Evolutionary conservation across 1,140 invertebrate species (phyloP), one percentile per base, ranked within the genome.

Genomic region (Sarcophaga peregrina): DNA sequence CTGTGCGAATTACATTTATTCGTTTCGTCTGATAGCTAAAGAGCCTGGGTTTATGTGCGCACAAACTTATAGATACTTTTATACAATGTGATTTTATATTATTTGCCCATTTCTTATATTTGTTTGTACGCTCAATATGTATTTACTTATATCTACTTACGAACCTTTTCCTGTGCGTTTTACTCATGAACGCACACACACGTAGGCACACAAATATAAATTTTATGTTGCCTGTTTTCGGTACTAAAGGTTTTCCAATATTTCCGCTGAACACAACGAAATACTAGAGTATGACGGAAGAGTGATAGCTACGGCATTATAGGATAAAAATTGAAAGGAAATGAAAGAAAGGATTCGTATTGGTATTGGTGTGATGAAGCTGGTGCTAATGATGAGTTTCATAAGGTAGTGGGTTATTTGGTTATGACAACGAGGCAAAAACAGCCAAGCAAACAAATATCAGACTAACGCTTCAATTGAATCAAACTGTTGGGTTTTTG

Each of bases 41-140:
- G 25, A 37, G 1, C 25, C 1, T 1, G 4, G 4, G 25, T 4
- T 37, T 37, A 37, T 52, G 13, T 62, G n/a, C 20, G 15, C n/a
- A 81, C 50, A n/a, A n/a, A 54, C 50, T 46, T 58, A 11, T 81
- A 81, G 50, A 58, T 58, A 9, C 52, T 52, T 8, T 6, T 75
- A 72, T 54, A 82, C 45, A 48, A 50, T 58, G 50, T 82, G 47
- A 82, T 82, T 78, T 82, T 37, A 74, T 62, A 52, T 62, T 82
- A 78, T 82, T 82, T 82, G 82, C 73, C 47, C 74, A 82, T 75
- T 82, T 82, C 74, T 75, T 75, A n/a, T 58, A 13, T 75, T 75
- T 75, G 47, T 75, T n/a, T 47, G 13, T 75, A 75, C 9, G 25
- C n/a, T 74, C 17, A 0, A 5, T 74, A 25, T 5, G 10, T 46